Conservation (phyloP, 2,888 invertebrate genomes). For the Hetaerina titia region DNA sequence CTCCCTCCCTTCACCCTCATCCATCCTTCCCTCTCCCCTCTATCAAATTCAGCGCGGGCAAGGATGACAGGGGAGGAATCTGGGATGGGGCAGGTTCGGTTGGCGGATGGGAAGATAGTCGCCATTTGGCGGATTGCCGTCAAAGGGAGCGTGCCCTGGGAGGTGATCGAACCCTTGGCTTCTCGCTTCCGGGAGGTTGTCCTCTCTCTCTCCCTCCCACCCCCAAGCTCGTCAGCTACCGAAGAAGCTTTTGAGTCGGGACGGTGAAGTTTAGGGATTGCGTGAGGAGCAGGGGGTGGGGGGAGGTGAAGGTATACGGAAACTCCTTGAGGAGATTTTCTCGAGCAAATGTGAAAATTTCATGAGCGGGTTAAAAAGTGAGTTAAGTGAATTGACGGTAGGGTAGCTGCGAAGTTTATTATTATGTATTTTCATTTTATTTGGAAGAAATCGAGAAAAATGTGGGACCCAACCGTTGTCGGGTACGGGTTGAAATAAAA, state of each 20-base stretch:
- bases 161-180: constrained; percentile 50
- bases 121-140: background rate
- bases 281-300: background rate
- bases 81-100: background rate
- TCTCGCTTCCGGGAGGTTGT: background rate
- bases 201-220: background rate
- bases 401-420: background rate
- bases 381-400: background rate
- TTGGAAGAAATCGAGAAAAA: background rate
- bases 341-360: constrained; percentile 4
- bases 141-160: background rate
- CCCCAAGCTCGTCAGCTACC: background rate
- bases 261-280: too few relatives aligned
- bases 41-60: background rate
- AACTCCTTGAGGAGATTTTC: background rate
- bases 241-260: background rate
- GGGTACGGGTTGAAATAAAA: background rate
- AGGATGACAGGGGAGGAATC: background rate
- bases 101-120: background rate
- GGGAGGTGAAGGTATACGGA: background rate
- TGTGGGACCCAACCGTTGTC: background rate
- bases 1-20: too few relatives aligned
- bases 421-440: background rate
- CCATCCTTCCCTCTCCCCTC: background rate
- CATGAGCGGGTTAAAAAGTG: background rate